Base-by-base conservation (phyloP, 2,113 vertebrate genomes). In the Laterallus jamaicensis region DNA sequence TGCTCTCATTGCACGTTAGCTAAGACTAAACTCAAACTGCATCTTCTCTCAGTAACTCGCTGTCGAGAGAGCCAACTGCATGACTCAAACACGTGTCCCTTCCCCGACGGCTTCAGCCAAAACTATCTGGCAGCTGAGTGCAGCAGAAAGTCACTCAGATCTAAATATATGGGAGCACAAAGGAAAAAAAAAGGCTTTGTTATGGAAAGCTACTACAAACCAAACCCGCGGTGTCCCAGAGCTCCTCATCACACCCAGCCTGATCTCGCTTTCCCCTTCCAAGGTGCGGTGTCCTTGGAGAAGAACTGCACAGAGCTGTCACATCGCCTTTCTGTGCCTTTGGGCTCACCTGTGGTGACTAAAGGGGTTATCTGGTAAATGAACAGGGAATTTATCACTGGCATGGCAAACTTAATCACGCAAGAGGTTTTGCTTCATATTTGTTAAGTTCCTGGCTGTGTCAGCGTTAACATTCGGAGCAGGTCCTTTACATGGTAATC, bases 181-280 rank as follows among this genome's bases (percentile, higher is more conserved):
- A 96, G 88, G 85, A 77, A 91, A 94, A 94, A 94, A 95, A 94
- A 96, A 96, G 93, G 87, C 87, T 96, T 96, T 96, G 95, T 95
- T 96, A 89, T 90, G 90, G 90, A 93, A 97, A 96, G 93, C 92
- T 96, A 97, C 93, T 97, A 92, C 92, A 95, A 96, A 97, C 93
- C 85, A 82, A 95, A 95, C 86, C 90, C 85, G 84, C 59, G 58
- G 91, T 89, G 92, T 86, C 95, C 92, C 96, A 88, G 92, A 93
- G 83, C 95, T 93, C 83, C 86, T 90, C 83, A 44, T 92, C 85
- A 78, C 82, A 91, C 69, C 86, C 94, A 83, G 86, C 68, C 74
- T 92, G 62, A 71, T 76, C 71, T 84, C 39, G 90, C 85, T 93
- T 91, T 96, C 90, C 94, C 84, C 78, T 93, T 83, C 90, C 82